phyloP scores from a whole-genome alignment of 2,888 invertebrate genomes.

The Drosophila bunnanda region DNA sequence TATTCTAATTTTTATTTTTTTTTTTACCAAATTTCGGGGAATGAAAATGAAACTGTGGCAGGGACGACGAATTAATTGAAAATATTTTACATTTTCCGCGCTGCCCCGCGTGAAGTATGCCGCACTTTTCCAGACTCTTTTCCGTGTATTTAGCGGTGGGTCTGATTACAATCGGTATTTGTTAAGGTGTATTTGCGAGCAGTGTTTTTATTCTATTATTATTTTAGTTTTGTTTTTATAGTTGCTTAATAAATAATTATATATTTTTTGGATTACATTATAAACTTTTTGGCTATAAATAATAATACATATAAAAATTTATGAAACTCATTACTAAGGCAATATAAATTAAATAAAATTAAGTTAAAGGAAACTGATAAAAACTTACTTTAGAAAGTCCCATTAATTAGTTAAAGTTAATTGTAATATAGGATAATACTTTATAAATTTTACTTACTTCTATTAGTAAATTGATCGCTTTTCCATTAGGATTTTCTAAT shows the following conservation, averaged over 20 bases:
- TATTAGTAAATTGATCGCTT: too few species aligned
- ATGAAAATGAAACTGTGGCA: conserved; percentile 61
- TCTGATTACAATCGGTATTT: conserved; percentile 6
- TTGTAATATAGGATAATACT: too few species aligned
- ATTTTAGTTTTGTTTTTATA: not conserved
- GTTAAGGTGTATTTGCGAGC: not conserved
- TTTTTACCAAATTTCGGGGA: conserved; percentile 35
- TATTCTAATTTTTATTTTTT: conserved; percentile 65
- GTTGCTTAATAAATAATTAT: not conserved
- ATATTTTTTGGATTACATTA: not conserved
- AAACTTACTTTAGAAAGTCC: too few species aligned
- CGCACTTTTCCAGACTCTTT: conserved; percentile 14
- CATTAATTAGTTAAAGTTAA: too few species aligned
- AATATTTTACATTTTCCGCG: conserved; percentile 72
- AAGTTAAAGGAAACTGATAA: too few species aligned
- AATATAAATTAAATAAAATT: not conserved
- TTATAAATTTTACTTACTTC: too few species aligned
- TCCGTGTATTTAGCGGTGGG: conserved; percentile 4
- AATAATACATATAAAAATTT: too few species aligned
- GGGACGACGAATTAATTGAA: conserved; percentile 70
- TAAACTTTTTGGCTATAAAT: not conserved
- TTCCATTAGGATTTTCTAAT: too few species aligned
- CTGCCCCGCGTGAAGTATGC: conserved; percentile 49
- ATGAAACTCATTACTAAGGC: too few species aligned
- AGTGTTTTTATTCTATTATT: too few species aligned